phyloP scores from a whole-genome alignment of 2,797 vertebrate species.

The Galaxias olidus region DNA sequence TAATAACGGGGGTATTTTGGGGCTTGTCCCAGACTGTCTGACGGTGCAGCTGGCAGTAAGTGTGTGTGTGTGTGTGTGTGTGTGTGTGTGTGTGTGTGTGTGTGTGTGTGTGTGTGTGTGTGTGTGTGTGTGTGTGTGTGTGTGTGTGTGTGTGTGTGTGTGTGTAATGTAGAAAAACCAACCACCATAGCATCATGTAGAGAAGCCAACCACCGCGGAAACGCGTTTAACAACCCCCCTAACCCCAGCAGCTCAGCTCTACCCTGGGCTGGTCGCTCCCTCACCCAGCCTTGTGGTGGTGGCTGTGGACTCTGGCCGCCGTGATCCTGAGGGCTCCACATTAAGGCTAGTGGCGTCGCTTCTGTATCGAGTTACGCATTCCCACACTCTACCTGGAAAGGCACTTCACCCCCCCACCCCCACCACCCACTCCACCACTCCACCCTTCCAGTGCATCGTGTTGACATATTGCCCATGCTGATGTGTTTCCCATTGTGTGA shows the following conservation, averaged over 20 bases:
- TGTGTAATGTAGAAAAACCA: too few relatives aligned
- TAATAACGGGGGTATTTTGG: slow-evolving; percentile 38
- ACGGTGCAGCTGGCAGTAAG: neutral
- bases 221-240: neutral
- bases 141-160: slow-evolving; percentile 14
- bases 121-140: slow-evolving; percentile 12
- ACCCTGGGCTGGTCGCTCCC: too few relatives aligned
- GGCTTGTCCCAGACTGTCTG: slow-evolving; percentile 35
- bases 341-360: neutral
- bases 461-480: slow-evolving; percentile 21
- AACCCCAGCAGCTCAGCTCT: too few relatives aligned
- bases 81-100: slow-evolving; percentile 15
- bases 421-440: neutral
- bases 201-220: neutral
- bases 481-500: slow-evolving; percentile 1
- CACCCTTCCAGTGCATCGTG: neutral
- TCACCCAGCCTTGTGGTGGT: neutral
- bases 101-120: slow-evolving; percentile 7
- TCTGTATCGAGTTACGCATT: neutral
- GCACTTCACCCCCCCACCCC: slow-evolving; percentile 22
- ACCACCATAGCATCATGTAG: too few relatives aligned
- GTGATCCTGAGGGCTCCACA: neutral
- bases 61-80: neutral
- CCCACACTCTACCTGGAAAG: slow-evolving; percentile 31
- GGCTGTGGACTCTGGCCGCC: slow-evolving; percentile 1